Base-by-base conservation (phyloP, 2,888 invertebrate genomes). In the Polydrusus pterygomalis region DNA sequence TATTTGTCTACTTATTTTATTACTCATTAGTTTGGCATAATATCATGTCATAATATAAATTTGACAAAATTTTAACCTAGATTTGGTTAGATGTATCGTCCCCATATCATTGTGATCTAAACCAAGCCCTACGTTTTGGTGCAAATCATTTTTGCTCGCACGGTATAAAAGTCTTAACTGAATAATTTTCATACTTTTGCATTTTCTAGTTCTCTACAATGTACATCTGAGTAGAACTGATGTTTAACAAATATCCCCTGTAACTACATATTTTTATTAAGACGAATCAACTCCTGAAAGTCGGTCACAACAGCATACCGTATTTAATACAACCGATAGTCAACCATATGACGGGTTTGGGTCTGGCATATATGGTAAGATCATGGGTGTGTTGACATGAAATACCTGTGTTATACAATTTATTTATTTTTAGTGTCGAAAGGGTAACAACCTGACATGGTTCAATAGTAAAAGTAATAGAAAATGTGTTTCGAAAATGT, bases 301-400 rank as follows among this genome's bases (percentile, higher is more conserved):
- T 65, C 49, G 65, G 65, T 51, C 64, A 34, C 10, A 25, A 25
- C 15, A 34, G 10, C 34, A 3, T 9, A 7, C 10, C 34, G 25
- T 49, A n/a, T n/a, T 51, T 45, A 17, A 51, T 25, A 45, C 34
- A 65, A 51, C 63, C 25, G 34, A 34, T 49, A 1, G 17, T 34
- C 15, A 17, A 47, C 43, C 49, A 47, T 47, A n/a, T 47, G 40
- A 8, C 47, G 47, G 30, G 47, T 45, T 6, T 34, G 20, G 11
- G 20, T 15, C 38, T 34, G 51, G 13, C 60, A 15, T 47, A 70
- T 60, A 70, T 70, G 70, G 70, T 60, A 43, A 58, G 34, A 60
- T 51, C 60, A 70, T 70, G 67, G 67, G 67, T 67, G 67, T 67
- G 67, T 67, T 51, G 67, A 67, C 51, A 60, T 60, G 38, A 60